These are phyloP conservation scores for Philypnodon macrostomus DNA, from an alignment of 2,797 vertebrate species.

Conservation along the genomic window DNA sequence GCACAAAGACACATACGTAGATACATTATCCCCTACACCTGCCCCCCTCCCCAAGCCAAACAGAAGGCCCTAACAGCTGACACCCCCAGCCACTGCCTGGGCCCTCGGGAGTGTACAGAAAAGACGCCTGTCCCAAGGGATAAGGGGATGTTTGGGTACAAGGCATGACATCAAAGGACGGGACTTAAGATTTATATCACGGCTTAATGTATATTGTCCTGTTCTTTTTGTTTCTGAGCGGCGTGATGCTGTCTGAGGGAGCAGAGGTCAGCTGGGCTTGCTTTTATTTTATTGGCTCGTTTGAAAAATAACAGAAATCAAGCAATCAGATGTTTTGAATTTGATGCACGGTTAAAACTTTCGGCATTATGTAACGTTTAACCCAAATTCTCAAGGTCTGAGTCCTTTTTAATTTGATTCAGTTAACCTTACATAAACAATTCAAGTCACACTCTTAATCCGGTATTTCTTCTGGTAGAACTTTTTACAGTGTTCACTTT, in stretches of 20 bases:
- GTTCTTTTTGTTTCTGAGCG: constrained; percentile 28
- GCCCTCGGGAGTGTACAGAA: constrained; percentile 45
- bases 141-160: constrained; percentile 28
- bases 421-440: too few species aligned
- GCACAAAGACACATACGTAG: constrained; percentile 43
- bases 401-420: too few species aligned
- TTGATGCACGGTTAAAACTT: too few species aligned
- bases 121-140: constrained; percentile 56
- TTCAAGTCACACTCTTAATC: too few species aligned
- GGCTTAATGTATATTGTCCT: constrained; percentile 32
- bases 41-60: constrained; percentile 22
- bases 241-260: constrained; percentile 37
- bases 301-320: constrained; percentile 52
- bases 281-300: constrained; percentile 28
- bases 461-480: too few species aligned
- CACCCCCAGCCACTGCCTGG: constrained; percentile 45
- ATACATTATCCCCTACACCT: constrained; percentile 36
- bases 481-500: too few species aligned
- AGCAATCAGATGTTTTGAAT: too few species aligned
- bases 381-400: too few species aligned
- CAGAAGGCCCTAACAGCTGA: constrained; percentile 59
- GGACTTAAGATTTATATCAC: constrained; percentile 64
- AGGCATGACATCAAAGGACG: constrained; percentile 42
- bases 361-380: too few species aligned
- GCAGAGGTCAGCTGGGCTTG: constrained; percentile 46